phyloP scores from a whole-genome alignment of 2,797 vertebrate species.

The Coilia nasus region DNA sequence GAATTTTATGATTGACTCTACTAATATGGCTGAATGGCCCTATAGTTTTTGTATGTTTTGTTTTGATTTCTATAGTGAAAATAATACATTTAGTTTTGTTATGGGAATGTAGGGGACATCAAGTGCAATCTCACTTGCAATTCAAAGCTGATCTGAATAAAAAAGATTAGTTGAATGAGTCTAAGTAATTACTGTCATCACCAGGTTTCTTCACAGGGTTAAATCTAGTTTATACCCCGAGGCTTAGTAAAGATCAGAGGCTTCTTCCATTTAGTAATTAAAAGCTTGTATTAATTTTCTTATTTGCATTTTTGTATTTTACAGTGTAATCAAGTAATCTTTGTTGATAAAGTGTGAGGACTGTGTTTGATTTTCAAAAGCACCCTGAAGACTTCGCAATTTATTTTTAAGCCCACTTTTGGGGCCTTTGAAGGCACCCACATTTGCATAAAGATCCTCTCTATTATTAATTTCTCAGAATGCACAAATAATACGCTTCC shows the following conservation, averaged over 20 bases:
- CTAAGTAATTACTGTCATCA: constrained; percentile 49
- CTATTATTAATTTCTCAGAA: constrained; percentile 24
- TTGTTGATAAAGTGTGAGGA: constrained; percentile 61
- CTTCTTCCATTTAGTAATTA: constrained; percentile 66
- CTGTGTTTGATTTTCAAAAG: constrained; percentile 58
- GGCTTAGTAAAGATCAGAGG: constrained; percentile 63
- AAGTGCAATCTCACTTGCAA: constrained; percentile 61
- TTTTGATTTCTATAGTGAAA: background rate
- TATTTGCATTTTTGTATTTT: constrained; percentile 67
- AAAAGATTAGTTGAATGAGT: constrained; percentile 58
- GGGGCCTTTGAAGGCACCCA: constrained; percentile 39
- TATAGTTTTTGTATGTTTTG: background rate
- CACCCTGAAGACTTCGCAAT: constrained; percentile 48
- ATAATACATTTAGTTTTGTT: background rate
- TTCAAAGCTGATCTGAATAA: constrained; percentile 65
- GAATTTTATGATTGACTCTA: background rate
- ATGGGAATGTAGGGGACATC: background rate
- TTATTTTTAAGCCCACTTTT: constrained; percentile 38
- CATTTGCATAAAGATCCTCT: constrained; percentile 31
- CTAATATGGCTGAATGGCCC: background rate
- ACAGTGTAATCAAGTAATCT: constrained; percentile 59
- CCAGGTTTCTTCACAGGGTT: constrained; percentile 54
- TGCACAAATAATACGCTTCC: background rate
- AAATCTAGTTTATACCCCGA: constrained; percentile 60
- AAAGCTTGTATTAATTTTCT: constrained; percentile 62